Percentiles rank a stretch among this genome's conserved stretches.
Conservation (phyloP, 2,113 vertebrate genomes). For the Penelope pileata region DNA sequence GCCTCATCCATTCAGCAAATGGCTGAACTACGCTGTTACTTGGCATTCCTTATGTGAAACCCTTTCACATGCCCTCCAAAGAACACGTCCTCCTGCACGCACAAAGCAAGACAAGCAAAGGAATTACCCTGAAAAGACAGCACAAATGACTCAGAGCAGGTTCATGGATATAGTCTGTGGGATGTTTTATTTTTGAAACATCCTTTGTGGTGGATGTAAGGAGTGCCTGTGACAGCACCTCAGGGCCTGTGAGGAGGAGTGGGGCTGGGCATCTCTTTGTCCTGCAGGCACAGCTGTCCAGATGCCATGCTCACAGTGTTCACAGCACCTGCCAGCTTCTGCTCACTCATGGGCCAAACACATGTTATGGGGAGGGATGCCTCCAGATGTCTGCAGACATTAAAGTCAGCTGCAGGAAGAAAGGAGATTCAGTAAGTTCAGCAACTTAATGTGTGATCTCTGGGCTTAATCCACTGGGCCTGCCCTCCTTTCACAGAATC, state of each 20-base stretch:
- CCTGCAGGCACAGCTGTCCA: background rate
- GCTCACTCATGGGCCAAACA: background rate
- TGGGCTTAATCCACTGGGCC: background rate
- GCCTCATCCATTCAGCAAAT: background rate
- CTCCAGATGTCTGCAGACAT: background rate
- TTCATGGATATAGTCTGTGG: rapidly evolving
- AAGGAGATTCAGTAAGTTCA: background rate
- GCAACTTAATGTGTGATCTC: background rate
- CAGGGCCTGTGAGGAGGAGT: background rate
- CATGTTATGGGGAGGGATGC: rapidly evolving
- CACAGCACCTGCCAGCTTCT: background rate
- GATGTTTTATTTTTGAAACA: background rate
- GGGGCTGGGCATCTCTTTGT: rapidly evolving
- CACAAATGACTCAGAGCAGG: too few relatives aligned
- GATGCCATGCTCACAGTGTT: background rate
- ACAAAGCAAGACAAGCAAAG: background rate
- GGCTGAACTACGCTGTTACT: background rate
- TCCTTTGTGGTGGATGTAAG: background rate
- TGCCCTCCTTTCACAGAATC: rapidly evolving
- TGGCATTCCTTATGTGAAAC: background rate
- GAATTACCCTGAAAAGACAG: background rate
- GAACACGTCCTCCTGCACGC: background rate
- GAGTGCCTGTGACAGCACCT: background rate
- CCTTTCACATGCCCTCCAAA: background rate
- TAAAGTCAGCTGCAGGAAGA: background rate